Conservation (phyloP, 2,888 invertebrate species). For the Rotaria magnacalcarata region DNA sequence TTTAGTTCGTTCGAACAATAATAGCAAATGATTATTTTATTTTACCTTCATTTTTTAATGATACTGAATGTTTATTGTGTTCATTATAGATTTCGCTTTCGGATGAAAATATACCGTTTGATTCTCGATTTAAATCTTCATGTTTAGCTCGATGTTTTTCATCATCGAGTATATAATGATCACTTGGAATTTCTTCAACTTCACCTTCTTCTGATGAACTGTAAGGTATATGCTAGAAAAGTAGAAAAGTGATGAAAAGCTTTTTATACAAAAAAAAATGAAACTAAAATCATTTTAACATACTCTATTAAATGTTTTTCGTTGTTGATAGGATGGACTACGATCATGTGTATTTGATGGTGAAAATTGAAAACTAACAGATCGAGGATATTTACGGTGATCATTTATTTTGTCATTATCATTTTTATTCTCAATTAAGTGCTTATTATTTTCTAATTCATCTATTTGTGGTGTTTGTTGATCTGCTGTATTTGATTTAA, state of each 20-base stretch:
- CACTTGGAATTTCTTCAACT: conserved; percentile 30
- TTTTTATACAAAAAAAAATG: neutral
- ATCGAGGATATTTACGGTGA: neutral
- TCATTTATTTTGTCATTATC: neutral
- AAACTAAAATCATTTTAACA: neutral
- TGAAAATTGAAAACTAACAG: neutral
- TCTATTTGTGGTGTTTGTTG: neutral
- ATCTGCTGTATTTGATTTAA: neutral
- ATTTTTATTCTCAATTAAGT: neutral
- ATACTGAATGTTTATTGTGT: neutral
- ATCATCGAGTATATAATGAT: neutral
- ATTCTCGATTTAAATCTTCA: conserved; percentile 24
- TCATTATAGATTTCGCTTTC: conserved; percentile 32
- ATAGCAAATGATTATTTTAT: neutral
- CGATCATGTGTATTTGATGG: neutral
- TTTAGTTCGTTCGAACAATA: neutral
- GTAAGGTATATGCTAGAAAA: neutral
- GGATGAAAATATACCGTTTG: neutral
- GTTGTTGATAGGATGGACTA: neutral
- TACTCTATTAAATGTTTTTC: neutral
- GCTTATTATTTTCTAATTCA: neutral
- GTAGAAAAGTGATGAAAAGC: neutral
- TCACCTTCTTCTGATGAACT: conserved; percentile 31
- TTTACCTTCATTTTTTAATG: conserved; percentile 22
- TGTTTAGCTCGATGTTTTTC: conserved; percentile 31